A percentile compares a stretch with the other conserved stretches of the same genome.
phyloP scores from a whole-genome alignment of 2,797 vertebrate species.

The Smutsia temminckii region DNA sequence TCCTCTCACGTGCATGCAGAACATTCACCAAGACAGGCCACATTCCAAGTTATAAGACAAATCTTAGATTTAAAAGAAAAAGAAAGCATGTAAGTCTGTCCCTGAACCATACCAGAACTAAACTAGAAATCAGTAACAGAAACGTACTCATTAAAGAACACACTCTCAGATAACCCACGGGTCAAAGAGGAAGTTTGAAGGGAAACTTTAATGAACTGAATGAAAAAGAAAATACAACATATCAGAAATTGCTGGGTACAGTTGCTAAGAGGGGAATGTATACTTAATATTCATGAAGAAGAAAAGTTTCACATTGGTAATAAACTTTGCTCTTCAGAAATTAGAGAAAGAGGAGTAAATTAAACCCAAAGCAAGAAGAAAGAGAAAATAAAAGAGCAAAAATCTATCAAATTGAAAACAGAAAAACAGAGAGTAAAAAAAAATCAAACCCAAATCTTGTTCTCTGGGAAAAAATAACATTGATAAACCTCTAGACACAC shows the following conservation, averaged over 20 bases:
- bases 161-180: background rate
- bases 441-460: background rate
- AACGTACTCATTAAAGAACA: background rate
- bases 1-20: background rate
- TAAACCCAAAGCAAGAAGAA: background rate
- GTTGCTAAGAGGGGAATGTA: background rate
- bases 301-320: background rate
- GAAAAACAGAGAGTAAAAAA: background rate
- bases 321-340: background rate
- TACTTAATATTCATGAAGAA: background rate
- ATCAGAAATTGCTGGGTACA: background rate
- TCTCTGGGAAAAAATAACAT: background rate
- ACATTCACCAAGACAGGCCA: background rate
- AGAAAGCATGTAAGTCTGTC: background rate
- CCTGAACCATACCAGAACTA: background rate
- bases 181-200: background rate
- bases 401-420: background rate
- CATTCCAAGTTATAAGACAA: background rate
- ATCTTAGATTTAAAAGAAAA: background rate
- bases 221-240: background rate
- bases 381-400: background rate
- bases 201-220: background rate
- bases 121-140: conserved; percentile 10
- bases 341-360: background rate
- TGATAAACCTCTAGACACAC: background rate